Base-by-base conservation (phyloP, 2,888 invertebrate species). In the Ennomos quercinarius region DNA sequence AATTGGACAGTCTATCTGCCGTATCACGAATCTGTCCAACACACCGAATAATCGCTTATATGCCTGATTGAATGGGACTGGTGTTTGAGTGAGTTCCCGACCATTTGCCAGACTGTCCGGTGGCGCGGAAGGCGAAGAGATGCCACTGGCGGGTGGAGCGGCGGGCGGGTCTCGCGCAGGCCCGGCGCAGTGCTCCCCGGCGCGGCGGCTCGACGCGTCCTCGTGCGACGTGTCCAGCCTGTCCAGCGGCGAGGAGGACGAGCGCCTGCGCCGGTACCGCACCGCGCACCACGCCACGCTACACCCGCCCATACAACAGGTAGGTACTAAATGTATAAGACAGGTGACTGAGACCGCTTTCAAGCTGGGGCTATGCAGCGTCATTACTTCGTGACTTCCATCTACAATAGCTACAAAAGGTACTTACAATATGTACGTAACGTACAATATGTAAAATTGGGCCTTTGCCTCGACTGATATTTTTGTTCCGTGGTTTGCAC, bases 161-260 rank as follows among this genome's bases (percentile, higher is more conserved):
- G 27, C 6, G 27, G 6, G 66, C 45, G 70, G 59, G 73, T 76
- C 78, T n/a, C 82, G 89, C 38, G 78, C 79, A 9, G 91, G 91
- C 0, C 91, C 91, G 13, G 91, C 92, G 65, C 90, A 91, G 74
- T 89, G 92, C 73, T 89, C 92, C 44, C 91, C 91, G 47, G 89
- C 92, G 77, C 84, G 91, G 49, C 83, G 93, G 53, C 88, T 91
- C 72, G 90, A 93, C 81, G 81, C 91, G 13, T 91, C 91, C 57
- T 90, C 90, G 8, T 92, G 93, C 86, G 92, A 91, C 81, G 83
- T 83, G 71, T 92, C 92, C 66, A 89, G 89, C 68, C 84, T 93
- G 44, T 93, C 92, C 78, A 91, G 92, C 74, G 93, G 93, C 64
- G 91, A 93, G 73, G 88, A 92, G 76, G 89, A 93, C 88, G 88